Evolutionary conservation across 1,140 invertebrate species (phyloP), one percentile per base, ranked within the genome.

Genomic region (Drusus annulatus): DNA sequence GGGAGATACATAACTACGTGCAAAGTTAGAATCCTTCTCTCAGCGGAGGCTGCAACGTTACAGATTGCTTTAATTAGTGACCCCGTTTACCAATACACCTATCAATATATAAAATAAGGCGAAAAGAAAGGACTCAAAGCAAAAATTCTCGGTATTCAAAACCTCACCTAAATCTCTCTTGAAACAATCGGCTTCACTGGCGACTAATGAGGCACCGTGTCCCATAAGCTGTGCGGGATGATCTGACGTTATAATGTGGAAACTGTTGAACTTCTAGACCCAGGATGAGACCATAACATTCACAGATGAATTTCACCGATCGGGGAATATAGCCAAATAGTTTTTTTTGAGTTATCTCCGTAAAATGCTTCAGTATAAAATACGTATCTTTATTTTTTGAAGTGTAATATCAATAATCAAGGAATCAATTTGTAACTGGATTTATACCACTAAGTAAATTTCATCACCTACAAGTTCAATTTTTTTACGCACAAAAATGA

Each of bases 11-110:
- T 13, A 28, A 28, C 36, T 45, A 45, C 0, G 36, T 13, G 36
- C 36, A 45, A 10, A 45, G 36, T 10, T 45, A 45, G 36, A 45
- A 13, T 8, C 10, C 36, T 1, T 0, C 10, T 15, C 71, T 17
- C 51, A 54, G 23, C 51, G 51, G 28, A 56, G 50, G 62, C n/a
- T 78, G 19, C 50, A 23, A 36, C 45, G 63, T 51, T 68, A 78
- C 76, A 78, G 76, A 78, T 78, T 78, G 76, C 76, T 63, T 78
- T 78, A 78, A 78, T 78, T 78, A 78, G 76, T 50, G 76, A 52
- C 31, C 36, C 23, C 62, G 21, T 78, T 62, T 63, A 68, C 76
- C 76, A 8, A 56, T 69, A 69, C 45, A 68, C 54, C 76, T 60
- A 69, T 78, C 19, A 17, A 65, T 45, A 71, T 25, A 76, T 45